Conservation (phyloP, 2,113 vertebrate genomes). For the Hymenochirus boettgeri region DNA sequence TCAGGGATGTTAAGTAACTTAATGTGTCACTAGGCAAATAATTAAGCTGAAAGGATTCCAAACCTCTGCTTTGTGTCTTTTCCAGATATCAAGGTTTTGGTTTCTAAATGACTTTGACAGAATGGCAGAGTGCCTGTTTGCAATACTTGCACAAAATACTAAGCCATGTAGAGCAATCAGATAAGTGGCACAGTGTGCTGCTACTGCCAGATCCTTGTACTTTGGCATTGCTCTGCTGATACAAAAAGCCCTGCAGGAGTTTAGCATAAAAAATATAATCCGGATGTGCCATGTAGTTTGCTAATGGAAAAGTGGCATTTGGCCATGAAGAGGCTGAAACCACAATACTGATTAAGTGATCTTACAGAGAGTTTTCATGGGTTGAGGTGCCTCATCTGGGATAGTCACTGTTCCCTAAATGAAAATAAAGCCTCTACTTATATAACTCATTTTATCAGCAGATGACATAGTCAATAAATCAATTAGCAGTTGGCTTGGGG, state of each 20-base stretch:
- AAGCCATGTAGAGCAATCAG: slow-evolving; percentile 13
- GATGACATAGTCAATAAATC: too few species aligned
- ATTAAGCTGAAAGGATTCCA: slow-evolving; percentile 31
- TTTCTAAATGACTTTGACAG: slow-evolving; percentile 32
- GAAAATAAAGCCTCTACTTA: too few species aligned
- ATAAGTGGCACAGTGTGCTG: neutral
- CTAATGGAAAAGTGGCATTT: slow-evolving; percentile 40
- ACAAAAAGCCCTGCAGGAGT: slow-evolving; percentile 29
- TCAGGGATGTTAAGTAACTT: slow-evolving; percentile 24
- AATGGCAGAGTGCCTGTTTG: slow-evolving; percentile 25
- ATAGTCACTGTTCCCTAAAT: slow-evolving; percentile 23
- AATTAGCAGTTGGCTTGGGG: too few species aligned
- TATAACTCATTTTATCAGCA: too few species aligned
- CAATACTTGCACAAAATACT: slow-evolving; percentile 13
- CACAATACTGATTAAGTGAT: slow-evolving; percentile 22
- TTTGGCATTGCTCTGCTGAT: slow-evolving; percentile 40
- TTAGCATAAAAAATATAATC: slow-evolving; percentile 38
- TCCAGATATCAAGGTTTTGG: slow-evolving; percentile 32
- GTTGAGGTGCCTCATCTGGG: slow-evolving; percentile 13
- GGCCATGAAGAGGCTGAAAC: slow-evolving; percentile 13
- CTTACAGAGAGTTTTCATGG: neutral
- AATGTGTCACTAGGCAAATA: slow-evolving; percentile 26
- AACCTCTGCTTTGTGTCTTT: slow-evolving; percentile 15
- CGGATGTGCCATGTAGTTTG: slow-evolving; percentile 39
- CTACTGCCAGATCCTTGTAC: slow-evolving; percentile 1